phyloP scores from a whole-genome alignment of 1,140 invertebrate species.

The Bombus fervidus region DNA sequence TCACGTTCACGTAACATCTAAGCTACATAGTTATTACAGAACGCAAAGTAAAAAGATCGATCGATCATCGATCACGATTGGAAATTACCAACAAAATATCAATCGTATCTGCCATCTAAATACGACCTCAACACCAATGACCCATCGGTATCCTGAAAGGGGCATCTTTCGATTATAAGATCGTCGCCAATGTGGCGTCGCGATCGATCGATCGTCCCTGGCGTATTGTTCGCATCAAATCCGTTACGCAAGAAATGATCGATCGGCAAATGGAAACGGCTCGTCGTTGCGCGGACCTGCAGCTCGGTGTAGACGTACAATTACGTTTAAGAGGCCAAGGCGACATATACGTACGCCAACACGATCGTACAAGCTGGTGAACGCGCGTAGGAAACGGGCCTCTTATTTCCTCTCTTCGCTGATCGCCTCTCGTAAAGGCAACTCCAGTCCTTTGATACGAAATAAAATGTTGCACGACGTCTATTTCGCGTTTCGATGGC shows the following conservation, averaged over 20 bases:
- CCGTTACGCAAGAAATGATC: constrained; percentile 60
- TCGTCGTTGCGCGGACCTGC: constrained; percentile 59
- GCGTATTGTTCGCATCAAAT: constrained; percentile 26
- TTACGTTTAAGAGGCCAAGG: constrained; percentile 79
- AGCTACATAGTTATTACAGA: background rate
- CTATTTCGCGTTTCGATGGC: background rate
- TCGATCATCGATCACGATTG: background rate
- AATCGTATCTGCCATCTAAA: background rate
- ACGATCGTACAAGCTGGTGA: constrained; percentile 59
- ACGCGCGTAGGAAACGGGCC: constrained; percentile 72
- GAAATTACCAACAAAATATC: background rate
- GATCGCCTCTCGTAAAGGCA: background rate
- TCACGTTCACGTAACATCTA: background rate
- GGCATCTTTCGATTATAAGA: background rate
- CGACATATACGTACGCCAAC: constrained; percentile 64
- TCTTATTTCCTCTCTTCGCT: constrained; percentile 55
- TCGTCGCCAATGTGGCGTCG: background rate
- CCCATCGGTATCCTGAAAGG: background rate
- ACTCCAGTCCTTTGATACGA: background rate
- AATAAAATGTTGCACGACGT: background rate
- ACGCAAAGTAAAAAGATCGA: background rate
- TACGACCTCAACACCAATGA: background rate
- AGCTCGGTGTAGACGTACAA: constrained; percentile 71
- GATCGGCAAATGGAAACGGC: constrained; percentile 65
- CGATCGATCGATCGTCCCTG: background rate